Evolutionary conservation across 2,113 vertebrate genomes (phyloP).

Genomic region (Oplegnathus fasciatus): DNA sequence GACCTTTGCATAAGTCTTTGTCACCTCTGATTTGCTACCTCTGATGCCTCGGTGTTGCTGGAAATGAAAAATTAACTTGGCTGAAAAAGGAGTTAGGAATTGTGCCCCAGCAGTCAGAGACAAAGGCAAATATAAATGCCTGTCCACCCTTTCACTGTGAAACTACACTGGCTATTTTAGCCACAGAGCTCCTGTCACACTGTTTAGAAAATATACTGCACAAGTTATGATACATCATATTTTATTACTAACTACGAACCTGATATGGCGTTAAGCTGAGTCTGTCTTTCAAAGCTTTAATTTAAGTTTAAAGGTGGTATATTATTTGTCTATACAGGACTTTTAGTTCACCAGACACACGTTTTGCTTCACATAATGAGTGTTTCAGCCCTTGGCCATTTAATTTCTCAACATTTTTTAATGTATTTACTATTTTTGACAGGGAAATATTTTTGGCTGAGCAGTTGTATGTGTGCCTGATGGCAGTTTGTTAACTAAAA

Average conservation of each 20-base stretch:
- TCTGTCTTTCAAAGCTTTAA: not conserved
- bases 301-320: not conserved
- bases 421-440: not conserved
- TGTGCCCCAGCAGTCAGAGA: not conserved
- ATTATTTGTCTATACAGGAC: not conserved
- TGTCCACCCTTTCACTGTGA: conserved; percentile 14
- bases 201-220: not conserved
- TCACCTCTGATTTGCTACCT: conserved; percentile 32
- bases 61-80: conserved; percentile 37
- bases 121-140: conserved; percentile 4
- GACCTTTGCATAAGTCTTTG: conserved; percentile 44
- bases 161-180: not conserved
- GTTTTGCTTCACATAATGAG: not conserved
- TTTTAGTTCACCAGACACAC: not conserved
- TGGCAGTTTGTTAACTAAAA: not conserved
- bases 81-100: conserved; percentile 24
- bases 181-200: conserved; percentile 9
- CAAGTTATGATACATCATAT: not conserved
- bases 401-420: not conserved
- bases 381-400: not conserved
- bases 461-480: not conserved
- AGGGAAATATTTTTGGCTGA: not conserved
- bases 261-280: not conserved
- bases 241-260: not conserved
- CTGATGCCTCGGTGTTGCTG: conserved; percentile 26